Conservation (phyloP, 2,888 invertebrate genomes). For the Thymelicus lineola region DNA sequence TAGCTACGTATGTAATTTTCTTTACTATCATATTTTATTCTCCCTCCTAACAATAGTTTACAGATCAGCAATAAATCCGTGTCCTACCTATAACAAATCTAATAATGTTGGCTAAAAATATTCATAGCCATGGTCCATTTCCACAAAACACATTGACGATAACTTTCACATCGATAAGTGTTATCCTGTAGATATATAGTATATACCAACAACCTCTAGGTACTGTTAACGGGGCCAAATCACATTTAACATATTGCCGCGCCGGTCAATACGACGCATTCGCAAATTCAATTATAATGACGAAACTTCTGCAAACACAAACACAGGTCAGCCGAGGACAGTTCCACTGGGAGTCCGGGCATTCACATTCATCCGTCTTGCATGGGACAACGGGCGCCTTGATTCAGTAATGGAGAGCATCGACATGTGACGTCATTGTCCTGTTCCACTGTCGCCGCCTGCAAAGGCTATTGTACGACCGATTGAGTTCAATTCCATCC, state of each 20-base stretch:
- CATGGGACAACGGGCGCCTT: constrained; percentile 44
- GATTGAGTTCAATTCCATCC: constrained; percentile 72
- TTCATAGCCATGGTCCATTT: too few species aligned
- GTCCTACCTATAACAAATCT: too few species aligned
- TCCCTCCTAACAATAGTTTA: too few species aligned
- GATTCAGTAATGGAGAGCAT: constrained; percentile 53
- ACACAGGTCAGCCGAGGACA: constrained; percentile 10
- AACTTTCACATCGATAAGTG: too few species aligned
- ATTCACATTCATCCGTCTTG: constrained; percentile 46
- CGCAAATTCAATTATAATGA: constrained; percentile 23
- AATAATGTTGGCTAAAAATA: too few species aligned
- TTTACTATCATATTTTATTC: too few species aligned
- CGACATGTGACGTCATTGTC: constrained; percentile 49
- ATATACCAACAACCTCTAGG: not conserved
- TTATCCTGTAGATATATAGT: too few species aligned
- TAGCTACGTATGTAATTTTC: too few species aligned
- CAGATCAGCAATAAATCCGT: too few species aligned
- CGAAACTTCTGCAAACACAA: constrained; percentile 22
- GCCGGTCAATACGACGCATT: not conserved
- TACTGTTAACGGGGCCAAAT: not conserved
- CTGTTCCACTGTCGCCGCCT: constrained; percentile 49
- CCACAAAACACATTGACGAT: too few species aligned
- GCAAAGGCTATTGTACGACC: constrained; percentile 62
- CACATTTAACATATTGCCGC: not conserved
- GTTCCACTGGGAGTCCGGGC: constrained; percentile 34